Base-by-base conservation (phyloP, 2,888 invertebrate species). In the Lasioglossum lativentre region DNA sequence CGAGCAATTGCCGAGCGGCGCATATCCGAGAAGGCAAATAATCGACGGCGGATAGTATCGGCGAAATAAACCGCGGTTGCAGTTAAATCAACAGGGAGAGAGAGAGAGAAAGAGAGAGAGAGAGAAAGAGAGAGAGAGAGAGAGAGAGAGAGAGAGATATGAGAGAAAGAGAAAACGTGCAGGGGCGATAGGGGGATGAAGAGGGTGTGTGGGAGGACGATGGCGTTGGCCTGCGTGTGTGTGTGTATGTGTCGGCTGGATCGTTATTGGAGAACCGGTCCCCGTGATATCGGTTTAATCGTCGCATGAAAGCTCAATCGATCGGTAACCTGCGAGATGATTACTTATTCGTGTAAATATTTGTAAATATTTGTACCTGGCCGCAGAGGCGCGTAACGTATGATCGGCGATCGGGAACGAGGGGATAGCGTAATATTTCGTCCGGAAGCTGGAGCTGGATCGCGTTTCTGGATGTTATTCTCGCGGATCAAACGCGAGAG, bases 311-410 rank as follows among this genome's bases (percentile, higher is more conserved):
- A 79, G 83, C 85, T 87, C 80, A 85, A 90, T 90, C 86, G 88
- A 86, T 88, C 70, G 85, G 72, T 85, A 71, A 86, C 75, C 78
- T 80, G 83, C 83, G 86, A 76, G 85, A 79, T 76, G 82, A 89
- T 83, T 88, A 89, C 81, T 86, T 85, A 81, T 88, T 85, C 86
- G 82, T 94, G 94, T 94, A 94, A 93, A 94, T 94, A 94, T 83
- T 92, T 94, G 94, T 94, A 94, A 92, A 94, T 94, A 94, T 88
- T 89, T 87, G 87, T 89, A 90, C 90, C 90, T 89, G 91, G 91
- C 88, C 85, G 84, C 87, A 81, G 80, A 87, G 89, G 88, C 79
- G 81, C 77, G 81, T 59, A 72, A 85, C 79, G 40, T 80, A 38
- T 66, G 42, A 45, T 75, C 70, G 23, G 63, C 66, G 76, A 59